A percentile compares a stretch with the other conserved stretches of the same genome.
These are phyloP conservation scores for Centruroides sculpturatus DNA, from an alignment of 1,140 invertebrate genomes.

Conservation along the genomic window DNA sequence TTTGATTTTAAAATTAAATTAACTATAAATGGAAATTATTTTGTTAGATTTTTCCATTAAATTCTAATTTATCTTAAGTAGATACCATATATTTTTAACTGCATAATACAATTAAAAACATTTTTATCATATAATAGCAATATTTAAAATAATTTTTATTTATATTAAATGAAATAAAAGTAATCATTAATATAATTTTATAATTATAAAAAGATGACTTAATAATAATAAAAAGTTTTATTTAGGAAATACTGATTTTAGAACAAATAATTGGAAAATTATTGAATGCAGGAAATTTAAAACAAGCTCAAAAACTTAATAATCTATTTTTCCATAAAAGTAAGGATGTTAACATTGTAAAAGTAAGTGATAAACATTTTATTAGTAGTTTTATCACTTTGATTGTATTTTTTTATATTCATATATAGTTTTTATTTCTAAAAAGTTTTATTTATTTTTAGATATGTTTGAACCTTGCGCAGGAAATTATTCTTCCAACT, in stretches of 20 bases:
- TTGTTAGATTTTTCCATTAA: no score
- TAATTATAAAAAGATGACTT: no score
- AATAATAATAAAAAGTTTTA: background rate
- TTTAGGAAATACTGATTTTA: constrained; percentile 4
- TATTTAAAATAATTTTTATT: no score
- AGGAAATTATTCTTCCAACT: background rate
- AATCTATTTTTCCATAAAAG: constrained; percentile 3
- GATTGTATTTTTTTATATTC: background rate
- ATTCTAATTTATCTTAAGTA: no score
- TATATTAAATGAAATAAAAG: no score
- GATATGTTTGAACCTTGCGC: constrained; percentile 3
- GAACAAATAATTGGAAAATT: constrained; percentile 7
- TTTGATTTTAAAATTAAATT: no score
- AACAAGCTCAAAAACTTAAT: constrained; percentile 6
- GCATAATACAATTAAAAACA: no score
- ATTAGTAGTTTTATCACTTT: background rate
- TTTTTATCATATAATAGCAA: no score
- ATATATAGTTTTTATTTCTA: background rate
- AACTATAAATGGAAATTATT: no score
- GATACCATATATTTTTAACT: no score
- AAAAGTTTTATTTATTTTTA: background rate
- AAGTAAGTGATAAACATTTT: background rate
- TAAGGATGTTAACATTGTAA: constrained; percentile 4
- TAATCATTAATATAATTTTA: no score
- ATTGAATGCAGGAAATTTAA: constrained; percentile 1